Evolutionary conservation across 2,888 invertebrate genomes (phyloP).

Genomic region (Sarcophaga rosellei): DNA sequence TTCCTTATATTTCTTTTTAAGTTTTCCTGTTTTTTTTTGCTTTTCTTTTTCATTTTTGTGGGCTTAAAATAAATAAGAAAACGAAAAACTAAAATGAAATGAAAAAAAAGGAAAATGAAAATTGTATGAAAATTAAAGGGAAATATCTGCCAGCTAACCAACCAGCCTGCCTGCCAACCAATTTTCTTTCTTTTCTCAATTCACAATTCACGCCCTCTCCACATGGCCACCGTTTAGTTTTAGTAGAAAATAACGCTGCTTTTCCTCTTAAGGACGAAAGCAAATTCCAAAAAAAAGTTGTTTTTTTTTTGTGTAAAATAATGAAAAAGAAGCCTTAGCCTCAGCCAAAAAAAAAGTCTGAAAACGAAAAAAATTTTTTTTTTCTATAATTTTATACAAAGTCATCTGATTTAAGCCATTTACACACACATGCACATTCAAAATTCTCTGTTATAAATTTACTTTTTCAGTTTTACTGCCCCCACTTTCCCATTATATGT

Average conservation of each 20-base stretch:
- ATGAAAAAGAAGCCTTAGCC: constrained; percentile 52
- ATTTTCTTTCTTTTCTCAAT: constrained; percentile 48
- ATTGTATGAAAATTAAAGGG: constrained; percentile 60
- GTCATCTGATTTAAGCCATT: constrained; percentile 80
- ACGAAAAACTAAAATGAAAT: constrained; percentile 10
- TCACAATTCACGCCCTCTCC: constrained; percentile 63
- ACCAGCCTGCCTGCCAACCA: constrained; percentile 33
- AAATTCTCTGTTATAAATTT: constrained; percentile 65
- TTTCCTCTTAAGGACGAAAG: constrained; percentile 8
- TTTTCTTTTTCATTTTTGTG: constrained; percentile 28
- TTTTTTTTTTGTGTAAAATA: constrained; percentile 60
- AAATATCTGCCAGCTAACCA: constrained; percentile 56
- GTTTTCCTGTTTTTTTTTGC: neutral
- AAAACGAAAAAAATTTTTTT: constrained; percentile 18
- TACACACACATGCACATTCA: constrained; percentile 70
- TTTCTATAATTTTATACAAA: constrained; percentile 75
- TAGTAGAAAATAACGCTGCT: constrained; percentile 30
- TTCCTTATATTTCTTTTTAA: constrained; percentile 2
- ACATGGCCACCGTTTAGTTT: constrained; percentile 46
- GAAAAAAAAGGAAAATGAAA: constrained; percentile 19
- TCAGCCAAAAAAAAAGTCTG: constrained; percentile 1
- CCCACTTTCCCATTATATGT: constrained; percentile 59
- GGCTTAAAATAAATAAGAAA: constrained; percentile 59
- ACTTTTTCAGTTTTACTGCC: constrained; percentile 61
- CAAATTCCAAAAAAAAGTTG: constrained; percentile 66